Evolutionary conservation across 2,888 invertebrate genomes (phyloP).

Genomic region (Trachelus troglodyta): DNA sequence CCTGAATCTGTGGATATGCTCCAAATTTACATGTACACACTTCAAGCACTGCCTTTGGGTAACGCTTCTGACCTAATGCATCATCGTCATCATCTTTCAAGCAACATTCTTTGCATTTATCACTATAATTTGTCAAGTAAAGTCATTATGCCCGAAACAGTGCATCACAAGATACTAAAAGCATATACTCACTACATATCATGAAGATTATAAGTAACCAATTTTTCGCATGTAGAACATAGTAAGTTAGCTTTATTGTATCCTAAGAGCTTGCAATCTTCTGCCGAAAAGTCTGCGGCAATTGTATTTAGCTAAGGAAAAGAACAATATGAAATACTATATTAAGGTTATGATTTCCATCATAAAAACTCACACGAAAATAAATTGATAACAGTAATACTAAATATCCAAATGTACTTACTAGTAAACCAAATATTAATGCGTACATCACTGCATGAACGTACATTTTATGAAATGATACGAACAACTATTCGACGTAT

Average conservation of each 20-base stretch:
- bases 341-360: background rate
- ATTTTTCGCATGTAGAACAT: slow-evolving; percentile 89
- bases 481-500: background rate
- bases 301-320: slow-evolving; percentile 34
- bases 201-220: slow-evolving; percentile 80
- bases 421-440: background rate
- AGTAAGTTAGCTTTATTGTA: slow-evolving; percentile 87
- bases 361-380: background rate
- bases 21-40: slow-evolving; percentile 99
- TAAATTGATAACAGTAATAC: background rate
- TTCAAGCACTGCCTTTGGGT: slow-evolving; percentile 91
- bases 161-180: slow-evolving; percentile 47
- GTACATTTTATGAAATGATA: background rate
- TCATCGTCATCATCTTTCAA: slow-evolving; percentile 77
- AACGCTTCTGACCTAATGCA: slow-evolving; percentile 75
- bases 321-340: slow-evolving; percentile 9
- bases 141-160: background rate
- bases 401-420: background rate
- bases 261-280: slow-evolving; percentile 87
- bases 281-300: slow-evolving; percentile 74
- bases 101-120: slow-evolving; percentile 84
- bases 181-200: slow-evolving; percentile 69
- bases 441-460: background rate
- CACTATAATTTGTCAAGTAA: slow-evolving; percentile 60
- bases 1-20: slow-evolving; percentile 96